These are phyloP conservation scores for Enteromius anoplus DNA, from an alignment of 2,797 vertebrate species.

Conservation along the genomic window DNA sequence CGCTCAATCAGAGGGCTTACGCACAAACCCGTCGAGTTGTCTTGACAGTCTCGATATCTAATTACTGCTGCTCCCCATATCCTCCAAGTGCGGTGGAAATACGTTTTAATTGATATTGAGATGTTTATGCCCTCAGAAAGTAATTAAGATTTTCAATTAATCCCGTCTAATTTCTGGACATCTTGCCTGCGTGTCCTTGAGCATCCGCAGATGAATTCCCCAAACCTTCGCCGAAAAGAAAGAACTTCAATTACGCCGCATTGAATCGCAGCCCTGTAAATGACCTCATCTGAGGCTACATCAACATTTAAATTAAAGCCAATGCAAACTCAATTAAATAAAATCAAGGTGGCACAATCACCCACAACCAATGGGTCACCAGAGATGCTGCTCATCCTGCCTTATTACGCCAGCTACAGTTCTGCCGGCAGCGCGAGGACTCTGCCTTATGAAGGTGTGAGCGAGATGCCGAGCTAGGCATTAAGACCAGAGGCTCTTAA, in stretches of 20 bases:
- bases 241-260: conserved; percentile 79
- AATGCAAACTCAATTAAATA: conserved; percentile 77
- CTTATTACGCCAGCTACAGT: conserved; percentile 26
- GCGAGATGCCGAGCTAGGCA: conserved; percentile 72
- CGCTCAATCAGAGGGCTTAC: conserved; percentile 77
- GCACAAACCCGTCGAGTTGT: conserved; percentile 75
- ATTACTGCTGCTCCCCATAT: conserved; percentile 83
- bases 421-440: conserved; percentile 64
- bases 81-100: conserved; percentile 81
- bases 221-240: conserved; percentile 73
- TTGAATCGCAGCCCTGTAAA: conserved; percentile 73
- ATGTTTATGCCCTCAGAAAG: conserved; percentile 86
- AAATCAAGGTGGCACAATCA: conserved; percentile 64
- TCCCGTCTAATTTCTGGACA: conserved; percentile 84
- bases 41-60: conserved; percentile 81
- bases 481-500: conserved; percentile 84
- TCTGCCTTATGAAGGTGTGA: conserved; percentile 69
- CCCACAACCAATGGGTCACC: conserved; percentile 56
- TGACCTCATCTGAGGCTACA: conserved; percentile 78
- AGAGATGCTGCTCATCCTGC: conserved; percentile 49
- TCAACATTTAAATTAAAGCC: conserved; percentile 80
- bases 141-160: conserved; percentile 89
- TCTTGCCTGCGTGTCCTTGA: conserved; percentile 82
- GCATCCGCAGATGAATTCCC: conserved; percentile 79
- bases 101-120: conserved; percentile 87